Conservation (phyloP, 2,113 vertebrate genomes). For the Brachirus orientalis region DNA sequence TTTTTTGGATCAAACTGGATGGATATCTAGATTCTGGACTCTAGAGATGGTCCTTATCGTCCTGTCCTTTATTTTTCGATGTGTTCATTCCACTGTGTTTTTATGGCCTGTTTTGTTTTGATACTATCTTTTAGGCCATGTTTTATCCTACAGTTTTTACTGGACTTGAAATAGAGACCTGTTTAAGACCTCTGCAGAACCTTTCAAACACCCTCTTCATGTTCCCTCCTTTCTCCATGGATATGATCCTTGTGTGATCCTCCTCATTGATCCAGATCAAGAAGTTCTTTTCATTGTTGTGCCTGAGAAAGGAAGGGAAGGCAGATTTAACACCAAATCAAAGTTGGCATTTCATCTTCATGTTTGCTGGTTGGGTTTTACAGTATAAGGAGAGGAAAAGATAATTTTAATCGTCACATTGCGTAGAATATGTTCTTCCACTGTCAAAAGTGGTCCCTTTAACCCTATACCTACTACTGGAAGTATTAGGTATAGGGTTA, state of each 20-base stretch:
- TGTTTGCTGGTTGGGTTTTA: not conserved
- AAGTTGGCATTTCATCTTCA: not conserved
- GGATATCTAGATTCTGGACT: too few relatives aligned
- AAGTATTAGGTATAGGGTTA: not conserved
- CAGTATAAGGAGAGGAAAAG: not conserved
- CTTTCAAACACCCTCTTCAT: constrained; percentile 95
- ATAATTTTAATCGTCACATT: not conserved
- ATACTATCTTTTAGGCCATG: too few relatives aligned
- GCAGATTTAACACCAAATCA: too few relatives aligned
- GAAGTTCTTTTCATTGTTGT: constrained; percentile 94
- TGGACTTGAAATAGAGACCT: constrained; percentile 61
- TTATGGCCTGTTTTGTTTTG: too few relatives aligned
- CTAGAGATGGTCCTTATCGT: too few relatives aligned
- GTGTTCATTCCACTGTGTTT: too few relatives aligned
- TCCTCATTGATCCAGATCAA: constrained; percentile 96
- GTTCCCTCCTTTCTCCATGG: constrained; percentile 95
- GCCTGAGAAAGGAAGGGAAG: constrained; percentile 76
- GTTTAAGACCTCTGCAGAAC: constrained; percentile 91
- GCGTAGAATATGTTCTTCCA: not conserved
- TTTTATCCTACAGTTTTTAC: not conserved
- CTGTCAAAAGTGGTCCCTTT: not conserved
- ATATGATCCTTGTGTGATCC: constrained; percentile 93
- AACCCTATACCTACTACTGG: not conserved
- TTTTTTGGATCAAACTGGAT: too few relatives aligned
- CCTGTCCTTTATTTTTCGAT: too few relatives aligned